Conservation (phyloP, 2,888 invertebrate genomes). For the Hypena proboscidalis region DNA sequence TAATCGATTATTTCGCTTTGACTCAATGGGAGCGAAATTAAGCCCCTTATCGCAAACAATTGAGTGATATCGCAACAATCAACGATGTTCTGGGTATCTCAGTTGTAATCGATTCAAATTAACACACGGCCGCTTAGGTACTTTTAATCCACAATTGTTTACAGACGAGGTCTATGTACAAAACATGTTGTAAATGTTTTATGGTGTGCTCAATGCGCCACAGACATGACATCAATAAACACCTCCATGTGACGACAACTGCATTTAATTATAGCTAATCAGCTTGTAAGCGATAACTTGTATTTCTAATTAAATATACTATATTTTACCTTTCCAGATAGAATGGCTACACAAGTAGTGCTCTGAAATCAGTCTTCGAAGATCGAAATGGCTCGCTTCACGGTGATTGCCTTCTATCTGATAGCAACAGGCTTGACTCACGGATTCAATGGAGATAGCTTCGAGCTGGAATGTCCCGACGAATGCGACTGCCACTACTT, state of each 20-base stretch:
- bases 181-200: constrained; percentile 20
- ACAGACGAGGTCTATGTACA: constrained; percentile 14
- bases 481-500: constrained; percentile 92
- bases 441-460: constrained; percentile 86
- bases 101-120: neutral
- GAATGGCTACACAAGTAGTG: constrained; percentile 42
- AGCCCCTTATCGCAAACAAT: constrained; percentile 34
- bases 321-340: constrained; percentile 49
- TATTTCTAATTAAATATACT: neutral
- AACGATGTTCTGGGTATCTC: neutral
- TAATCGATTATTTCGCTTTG: constrained; percentile 21
- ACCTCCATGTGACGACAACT: constrained; percentile 31
- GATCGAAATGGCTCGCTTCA: constrained; percentile 58
- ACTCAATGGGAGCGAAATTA: constrained; percentile 13
- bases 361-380: constrained; percentile 25
- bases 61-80: constrained; percentile 24
- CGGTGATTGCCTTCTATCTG: constrained; percentile 57
- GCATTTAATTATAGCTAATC: constrained; percentile 43
- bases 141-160: constrained; percentile 26
- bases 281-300: constrained; percentile 7
- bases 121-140: constrained; percentile 13
- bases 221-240: constrained; percentile 36
- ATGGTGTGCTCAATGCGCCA: constrained; percentile 9
- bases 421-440: constrained; percentile 55
- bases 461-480: constrained; percentile 89